Percentiles rank a stretch among this genome's conserved stretches.
phyloP scores from a whole-genome alignment of 2,113 vertebrate genomes.

The Pyrgilauda ruficollis region DNA sequence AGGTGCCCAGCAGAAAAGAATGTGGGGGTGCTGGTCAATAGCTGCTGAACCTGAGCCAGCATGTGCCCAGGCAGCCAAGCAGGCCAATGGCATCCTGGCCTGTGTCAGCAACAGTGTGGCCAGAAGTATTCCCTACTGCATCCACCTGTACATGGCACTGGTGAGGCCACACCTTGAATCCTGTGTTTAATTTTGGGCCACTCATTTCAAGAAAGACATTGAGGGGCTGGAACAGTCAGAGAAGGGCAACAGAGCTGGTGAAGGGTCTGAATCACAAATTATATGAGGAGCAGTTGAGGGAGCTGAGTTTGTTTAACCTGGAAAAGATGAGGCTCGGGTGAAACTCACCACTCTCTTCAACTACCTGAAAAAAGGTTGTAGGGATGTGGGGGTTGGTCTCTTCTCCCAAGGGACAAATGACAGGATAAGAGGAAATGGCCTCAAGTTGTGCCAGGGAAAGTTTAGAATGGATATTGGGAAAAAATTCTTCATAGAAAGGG shows the following conservation, averaged over 20 bases:
- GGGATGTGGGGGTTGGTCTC: not conserved
- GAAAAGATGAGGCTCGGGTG: not conserved
- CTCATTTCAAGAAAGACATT: not conserved
- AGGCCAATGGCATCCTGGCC: not conserved
- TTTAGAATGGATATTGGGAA: not conserved
- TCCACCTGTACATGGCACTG: not conserved
- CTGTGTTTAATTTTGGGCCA: not conserved
- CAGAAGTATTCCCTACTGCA: fast-evolving
- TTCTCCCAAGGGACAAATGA: not conserved
- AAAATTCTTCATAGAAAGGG: not conserved
- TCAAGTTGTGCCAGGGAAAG: not conserved
- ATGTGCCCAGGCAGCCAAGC: not conserved
- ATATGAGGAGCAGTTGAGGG: not conserved
- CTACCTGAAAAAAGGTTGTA: not conserved
- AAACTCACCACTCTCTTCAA: not conserved
- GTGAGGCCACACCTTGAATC: not conserved
- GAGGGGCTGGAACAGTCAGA: not conserved
- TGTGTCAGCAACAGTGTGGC: not conserved
- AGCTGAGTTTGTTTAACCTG: not conserved
- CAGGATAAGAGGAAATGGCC: not conserved
- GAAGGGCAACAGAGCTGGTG: not conserved
- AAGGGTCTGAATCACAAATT: not conserved
- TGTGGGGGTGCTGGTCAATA: not conserved
- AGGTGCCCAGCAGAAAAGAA: not conserved
- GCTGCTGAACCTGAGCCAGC: not conserved